Evolutionary conservation across 2,797 vertebrate species (phyloP).

Genomic region (Falco naumanni): DNA sequence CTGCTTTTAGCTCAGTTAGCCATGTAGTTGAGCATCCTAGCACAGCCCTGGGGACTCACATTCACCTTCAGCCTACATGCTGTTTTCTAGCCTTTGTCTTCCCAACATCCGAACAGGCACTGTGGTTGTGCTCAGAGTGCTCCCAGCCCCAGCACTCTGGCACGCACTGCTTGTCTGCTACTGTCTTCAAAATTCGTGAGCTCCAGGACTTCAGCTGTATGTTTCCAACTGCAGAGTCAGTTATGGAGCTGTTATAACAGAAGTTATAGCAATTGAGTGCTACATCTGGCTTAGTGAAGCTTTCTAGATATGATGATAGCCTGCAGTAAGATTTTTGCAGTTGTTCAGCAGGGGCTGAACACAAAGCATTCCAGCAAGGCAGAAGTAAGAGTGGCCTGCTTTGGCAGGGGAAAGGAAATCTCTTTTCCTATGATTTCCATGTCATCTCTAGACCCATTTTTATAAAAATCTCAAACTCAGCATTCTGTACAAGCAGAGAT

Average conservation of each 20-base stretch:
- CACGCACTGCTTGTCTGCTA: background rate
- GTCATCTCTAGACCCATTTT: background rate
- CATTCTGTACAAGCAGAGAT: background rate
- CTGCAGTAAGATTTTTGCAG: background rate
- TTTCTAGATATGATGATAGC: background rate
- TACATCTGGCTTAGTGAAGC: background rate
- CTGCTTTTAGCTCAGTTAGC: background rate
- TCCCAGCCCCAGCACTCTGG: background rate
- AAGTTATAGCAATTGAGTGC: constrained; percentile 28
- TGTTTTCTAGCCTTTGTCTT: background rate
- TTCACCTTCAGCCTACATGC: background rate
- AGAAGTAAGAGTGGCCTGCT: background rate
- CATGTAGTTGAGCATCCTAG: background rate
- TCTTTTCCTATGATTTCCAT: background rate
- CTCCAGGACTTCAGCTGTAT: background rate
- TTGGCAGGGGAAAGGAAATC: background rate
- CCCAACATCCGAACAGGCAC: background rate
- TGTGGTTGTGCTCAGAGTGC: background rate
- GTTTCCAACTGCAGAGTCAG: background rate
- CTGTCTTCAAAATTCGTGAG: background rate
- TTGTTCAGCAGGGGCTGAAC: background rate
- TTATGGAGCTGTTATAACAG: background rate
- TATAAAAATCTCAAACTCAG: background rate
- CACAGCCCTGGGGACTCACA: background rate
- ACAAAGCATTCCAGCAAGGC: background rate